Conservation (phyloP, 2,113 vertebrate species). For the Periophthalmus modestus region DNA sequence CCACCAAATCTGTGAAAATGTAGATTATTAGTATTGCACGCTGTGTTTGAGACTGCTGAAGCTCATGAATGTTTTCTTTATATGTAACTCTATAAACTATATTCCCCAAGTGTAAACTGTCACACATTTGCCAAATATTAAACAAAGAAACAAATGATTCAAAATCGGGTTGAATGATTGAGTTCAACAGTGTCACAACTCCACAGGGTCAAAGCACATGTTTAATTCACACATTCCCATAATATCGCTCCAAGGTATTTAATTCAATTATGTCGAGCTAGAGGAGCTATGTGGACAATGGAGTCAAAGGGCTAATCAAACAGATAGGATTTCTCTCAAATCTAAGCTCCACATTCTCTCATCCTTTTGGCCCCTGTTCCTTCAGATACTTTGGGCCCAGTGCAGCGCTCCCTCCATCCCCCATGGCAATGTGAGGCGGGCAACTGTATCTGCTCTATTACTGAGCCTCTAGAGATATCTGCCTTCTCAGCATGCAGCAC, state of each 20-base stretch:
- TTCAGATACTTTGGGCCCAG: constrained; percentile 20
- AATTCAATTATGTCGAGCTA: constrained; percentile 28
- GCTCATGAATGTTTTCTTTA: neutral
- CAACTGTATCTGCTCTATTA: constrained; percentile 63
- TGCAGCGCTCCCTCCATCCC: constrained; percentile 45
- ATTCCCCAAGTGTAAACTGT: neutral
- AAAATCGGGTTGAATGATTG: neutral
- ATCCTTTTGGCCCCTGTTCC: constrained; percentile 43
- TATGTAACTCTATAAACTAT: neutral
- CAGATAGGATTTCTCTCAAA: constrained; percentile 54
- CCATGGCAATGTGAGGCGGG: constrained; percentile 51
- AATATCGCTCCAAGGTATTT: constrained; percentile 28
- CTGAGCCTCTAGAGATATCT: constrained; percentile 66
- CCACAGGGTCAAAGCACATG: neutral
- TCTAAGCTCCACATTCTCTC: constrained; percentile 34
- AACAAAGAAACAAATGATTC: neutral
- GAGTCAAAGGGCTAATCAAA: constrained; percentile 57
- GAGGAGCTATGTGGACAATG: constrained; percentile 25
- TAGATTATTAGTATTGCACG: neutral
- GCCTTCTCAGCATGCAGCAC: constrained; percentile 64
- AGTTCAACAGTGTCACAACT: neutral
- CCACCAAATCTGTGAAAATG: neutral
- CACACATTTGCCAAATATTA: neutral
- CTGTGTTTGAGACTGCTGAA: neutral
- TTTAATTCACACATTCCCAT: neutral